Conservation (phyloP, 2,888 invertebrate species). For the Leuctra nigra region DNA sequence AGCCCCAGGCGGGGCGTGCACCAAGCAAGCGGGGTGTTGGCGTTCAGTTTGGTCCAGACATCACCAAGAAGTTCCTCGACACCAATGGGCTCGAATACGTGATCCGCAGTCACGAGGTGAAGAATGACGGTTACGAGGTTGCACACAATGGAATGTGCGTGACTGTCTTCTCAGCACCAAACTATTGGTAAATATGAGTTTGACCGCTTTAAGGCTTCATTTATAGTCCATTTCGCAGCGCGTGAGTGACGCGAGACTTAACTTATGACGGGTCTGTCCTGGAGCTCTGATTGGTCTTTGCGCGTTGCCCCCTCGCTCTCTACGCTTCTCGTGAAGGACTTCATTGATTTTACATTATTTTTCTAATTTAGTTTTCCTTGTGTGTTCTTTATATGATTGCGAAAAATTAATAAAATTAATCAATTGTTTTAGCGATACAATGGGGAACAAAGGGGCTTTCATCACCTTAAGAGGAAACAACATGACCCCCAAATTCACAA, state of each 20-base stretch:
- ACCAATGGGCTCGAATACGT: slow-evolving; percentile 87
- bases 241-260: no score
- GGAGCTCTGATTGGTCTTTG: no score
- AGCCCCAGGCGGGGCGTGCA: slow-evolving; percentile 77
- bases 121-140: slow-evolving; percentile 91
- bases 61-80: slow-evolving; percentile 78
- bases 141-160: slow-evolving; percentile 94
- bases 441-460: slow-evolving; percentile 98
- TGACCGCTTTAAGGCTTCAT: no score
- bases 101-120: slow-evolving; percentile 96
- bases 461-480: slow-evolving; percentile 90
- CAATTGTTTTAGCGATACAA: slow-evolving; percentile 76
- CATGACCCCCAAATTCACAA: slow-evolving; percentile 82
- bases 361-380: no score
- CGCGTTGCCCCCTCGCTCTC: no score
- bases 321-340: no score
- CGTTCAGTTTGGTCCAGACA: slow-evolving; percentile 97
- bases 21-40: slow-evolving; percentile 97
- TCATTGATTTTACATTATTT: no score
- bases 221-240: no score
- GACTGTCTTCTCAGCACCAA: slow-evolving; percentile 98
- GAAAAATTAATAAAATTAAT: no score
- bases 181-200: slow-evolving; percentile 99
- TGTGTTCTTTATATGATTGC: no score
- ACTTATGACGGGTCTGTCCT: no score